These are phyloP conservation scores for Lordiphosa fenestrarum DNA, from an alignment of 2,888 invertebrate species.

Conservation along the genomic window DNA sequence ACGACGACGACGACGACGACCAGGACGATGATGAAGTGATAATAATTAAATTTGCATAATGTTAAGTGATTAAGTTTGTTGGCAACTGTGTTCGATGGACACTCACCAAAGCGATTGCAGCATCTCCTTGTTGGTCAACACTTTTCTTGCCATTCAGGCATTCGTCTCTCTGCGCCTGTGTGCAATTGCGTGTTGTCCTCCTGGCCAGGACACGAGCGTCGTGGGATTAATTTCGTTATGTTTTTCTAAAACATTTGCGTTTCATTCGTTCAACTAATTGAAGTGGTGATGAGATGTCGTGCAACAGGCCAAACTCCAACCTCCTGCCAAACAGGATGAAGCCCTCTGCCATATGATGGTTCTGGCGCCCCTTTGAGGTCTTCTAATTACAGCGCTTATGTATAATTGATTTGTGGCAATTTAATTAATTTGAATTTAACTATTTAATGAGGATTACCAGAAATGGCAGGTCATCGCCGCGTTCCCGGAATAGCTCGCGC, in stretches of 20 bases:
- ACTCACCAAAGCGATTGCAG: conserved; percentile 43
- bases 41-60: conserved; percentile 76
- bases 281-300: conserved; percentile 58
- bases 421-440: conserved; percentile 76
- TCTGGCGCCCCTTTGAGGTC: conserved; percentile 52
- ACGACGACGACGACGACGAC: conserved; percentile 14
- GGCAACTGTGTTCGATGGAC: conserved; percentile 48
- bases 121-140: conserved; percentile 40
- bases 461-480: conserved; percentile 23
- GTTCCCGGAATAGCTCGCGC: conserved; percentile 18
- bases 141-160: conserved; percentile 16
- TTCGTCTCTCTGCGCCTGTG: not conserved
- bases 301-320: conserved; percentile 59
- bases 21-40: conserved; percentile 68
- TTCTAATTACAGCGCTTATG: conserved; percentile 74
- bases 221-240: conserved; percentile 66
- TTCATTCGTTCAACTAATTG: conserved; percentile 69
- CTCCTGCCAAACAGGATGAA: not conserved
- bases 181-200: conserved; percentile 3
- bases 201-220: conserved; percentile 24
- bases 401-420: conserved; percentile 75
- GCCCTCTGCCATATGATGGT: conserved; percentile 1
- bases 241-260: conserved; percentile 54
- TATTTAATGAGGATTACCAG: conserved; percentile 74
- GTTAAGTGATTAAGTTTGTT: conserved; percentile 73